phyloP scores from a whole-genome alignment of 2,113 vertebrate genomes.

The Mesocricetus auratus region DNA sequence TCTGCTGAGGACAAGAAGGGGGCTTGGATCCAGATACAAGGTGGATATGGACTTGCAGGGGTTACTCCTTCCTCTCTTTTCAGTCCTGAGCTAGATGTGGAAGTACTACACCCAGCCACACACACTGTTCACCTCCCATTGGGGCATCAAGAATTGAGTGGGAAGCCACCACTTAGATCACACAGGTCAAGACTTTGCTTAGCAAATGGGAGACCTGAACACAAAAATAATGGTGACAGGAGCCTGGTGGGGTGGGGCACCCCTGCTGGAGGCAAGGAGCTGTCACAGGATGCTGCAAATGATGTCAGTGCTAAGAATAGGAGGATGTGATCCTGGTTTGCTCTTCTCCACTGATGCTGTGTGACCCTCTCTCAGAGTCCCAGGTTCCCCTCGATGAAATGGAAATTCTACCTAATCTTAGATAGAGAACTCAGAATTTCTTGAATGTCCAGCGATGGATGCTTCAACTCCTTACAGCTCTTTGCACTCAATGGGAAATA shows the following conservation, averaged over 20 bases:
- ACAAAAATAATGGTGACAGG: not conserved
- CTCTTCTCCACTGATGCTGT: not conserved
- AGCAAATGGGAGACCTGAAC: not conserved
- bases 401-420: not conserved
- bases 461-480: not conserved
- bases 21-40: not conserved
- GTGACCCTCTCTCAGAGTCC: not conserved
- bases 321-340: not conserved
- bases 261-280: not conserved
- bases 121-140: not conserved
- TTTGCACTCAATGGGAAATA: not conserved
- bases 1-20: conserved; percentile 21
- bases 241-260: not conserved
- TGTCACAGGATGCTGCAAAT: not conserved
- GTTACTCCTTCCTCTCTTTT: not conserved
- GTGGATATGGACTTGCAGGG: not conserved
- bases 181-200: not conserved
- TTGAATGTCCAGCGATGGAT: not conserved
- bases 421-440: not conserved
- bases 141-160: not conserved
- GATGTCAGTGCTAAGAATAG: not conserved
- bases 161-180: not conserved
- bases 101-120: not conserved
- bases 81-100: not conserved
- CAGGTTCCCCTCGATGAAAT: not conserved